A percentile compares a stretch with the other conserved stretches of the same genome.
These are phyloP conservation scores for Temnothorax ravouxi DNA, from an alignment of 2,888 invertebrate genomes.

Conservation along the genomic window DNA sequence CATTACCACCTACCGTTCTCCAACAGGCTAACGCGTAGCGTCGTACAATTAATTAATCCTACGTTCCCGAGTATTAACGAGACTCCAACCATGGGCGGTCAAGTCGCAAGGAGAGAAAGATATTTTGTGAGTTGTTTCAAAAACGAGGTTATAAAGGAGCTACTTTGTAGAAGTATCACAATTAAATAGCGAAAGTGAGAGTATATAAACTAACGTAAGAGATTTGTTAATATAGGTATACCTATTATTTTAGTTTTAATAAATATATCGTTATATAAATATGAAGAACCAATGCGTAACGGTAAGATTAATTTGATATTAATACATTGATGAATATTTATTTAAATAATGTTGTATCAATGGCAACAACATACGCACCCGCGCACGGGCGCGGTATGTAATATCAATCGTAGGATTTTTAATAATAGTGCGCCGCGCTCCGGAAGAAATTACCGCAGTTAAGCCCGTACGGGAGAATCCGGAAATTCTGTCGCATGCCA, in stretches of 20 bases:
- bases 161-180: neutral
- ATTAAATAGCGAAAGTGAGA: neutral
- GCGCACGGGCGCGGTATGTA: neutral
- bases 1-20: slow-evolving; percentile 75
- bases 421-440: neutral
- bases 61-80: slow-evolving; percentile 69
- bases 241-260: neutral
- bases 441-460: slow-evolving; percentile 42
- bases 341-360: neutral
- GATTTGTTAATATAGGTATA: neutral
- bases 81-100: slow-evolving; percentile 60
- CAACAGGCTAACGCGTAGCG: slow-evolving; percentile 43
- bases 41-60: slow-evolving; percentile 76
- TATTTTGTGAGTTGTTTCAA: neutral
- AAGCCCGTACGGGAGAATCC: slow-evolving; percentile 19
- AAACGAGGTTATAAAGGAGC: neutral
- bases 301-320: neutral
- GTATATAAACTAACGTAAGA: neutral
- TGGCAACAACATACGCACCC: neutral
- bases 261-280: neutral
- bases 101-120: slow-evolving; percentile 30
- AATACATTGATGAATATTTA: neutral
- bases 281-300: neutral
- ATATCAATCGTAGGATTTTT: slow-evolving; percentile 14
- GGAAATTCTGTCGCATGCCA: slow-evolving; percentile 55